Evolutionary conservation across 2,888 invertebrate genomes (phyloP).

Genomic region (Furcula furcula): DNA sequence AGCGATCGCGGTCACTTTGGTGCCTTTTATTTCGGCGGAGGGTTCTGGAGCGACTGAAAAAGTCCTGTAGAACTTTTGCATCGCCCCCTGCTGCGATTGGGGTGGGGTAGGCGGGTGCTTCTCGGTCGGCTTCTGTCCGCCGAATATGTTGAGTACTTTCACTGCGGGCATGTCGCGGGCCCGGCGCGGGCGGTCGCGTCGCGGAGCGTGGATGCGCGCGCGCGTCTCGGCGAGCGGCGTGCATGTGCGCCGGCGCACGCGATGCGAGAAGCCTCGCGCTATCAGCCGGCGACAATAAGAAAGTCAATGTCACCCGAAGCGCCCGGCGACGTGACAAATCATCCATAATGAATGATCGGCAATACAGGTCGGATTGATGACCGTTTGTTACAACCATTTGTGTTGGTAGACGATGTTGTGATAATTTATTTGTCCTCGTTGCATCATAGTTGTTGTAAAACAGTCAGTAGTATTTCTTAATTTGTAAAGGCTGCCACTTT

Average conservation of each 20-base stretch:
- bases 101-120: slow-evolving; percentile 55
- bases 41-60: slow-evolving; percentile 70
- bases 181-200: slow-evolving; percentile 66
- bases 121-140: slow-evolving; percentile 78
- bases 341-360: slow-evolving; percentile 35
- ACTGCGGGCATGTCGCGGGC: slow-evolving; percentile 79
- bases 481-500: too few species aligned
- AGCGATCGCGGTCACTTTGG: slow-evolving; percentile 75
- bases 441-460: not conserved
- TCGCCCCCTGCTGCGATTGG: slow-evolving; percentile 59
- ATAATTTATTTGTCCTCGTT: not conserved
- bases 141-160: slow-evolving; percentile 80
- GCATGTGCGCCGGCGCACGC: slow-evolving; percentile 60
- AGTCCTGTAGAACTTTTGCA: slow-evolving; percentile 79
- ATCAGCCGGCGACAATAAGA: slow-evolving; percentile 66
- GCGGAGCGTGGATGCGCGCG: slow-evolving; percentile 73
- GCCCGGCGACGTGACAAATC: slow-evolving; percentile 55
- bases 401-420: not conserved
- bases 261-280: slow-evolving; percentile 35
- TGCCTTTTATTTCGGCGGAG: slow-evolving; percentile 62
- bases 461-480: too few species aligned
- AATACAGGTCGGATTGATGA: slow-evolving; percentile 17
- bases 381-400: slow-evolving; percentile 2
- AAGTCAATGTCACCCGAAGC: slow-evolving; percentile 75
- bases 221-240: slow-evolving; percentile 70